Evolutionary conservation across 2,888 invertebrate species (phyloP).

Genomic region (Phengaris alcon): DNA sequence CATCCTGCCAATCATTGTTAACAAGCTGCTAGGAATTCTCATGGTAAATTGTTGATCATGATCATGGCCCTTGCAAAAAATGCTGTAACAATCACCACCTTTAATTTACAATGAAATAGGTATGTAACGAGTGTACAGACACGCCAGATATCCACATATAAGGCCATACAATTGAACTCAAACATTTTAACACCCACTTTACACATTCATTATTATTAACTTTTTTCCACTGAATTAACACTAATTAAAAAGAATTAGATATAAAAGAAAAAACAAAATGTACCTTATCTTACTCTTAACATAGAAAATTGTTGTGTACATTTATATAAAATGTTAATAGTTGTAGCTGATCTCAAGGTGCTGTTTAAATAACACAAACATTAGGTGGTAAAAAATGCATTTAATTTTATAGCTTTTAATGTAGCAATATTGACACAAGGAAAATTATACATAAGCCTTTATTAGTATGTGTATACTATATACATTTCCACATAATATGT

Average conservation of each 20-base stretch:
- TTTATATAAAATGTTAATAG: background rate
- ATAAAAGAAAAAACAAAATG: background rate
- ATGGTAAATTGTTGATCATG: background rate
- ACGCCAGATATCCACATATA: background rate
- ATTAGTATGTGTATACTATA: background rate
- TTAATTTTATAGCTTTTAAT: background rate
- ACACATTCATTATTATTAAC: background rate
- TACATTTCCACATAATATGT: background rate
- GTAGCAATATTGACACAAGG: background rate
- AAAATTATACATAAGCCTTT: background rate
- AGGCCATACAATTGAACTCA: too few species aligned
- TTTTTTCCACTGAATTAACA: background rate
- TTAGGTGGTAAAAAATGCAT: background rate
- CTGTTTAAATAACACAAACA: background rate
- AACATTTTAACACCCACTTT: constrained; percentile 10
- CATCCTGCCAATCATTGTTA: too few species aligned
- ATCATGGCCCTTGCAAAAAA: background rate
- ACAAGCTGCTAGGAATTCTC: background rate
- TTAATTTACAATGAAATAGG: constrained; percentile 8
- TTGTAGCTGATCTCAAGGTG: background rate
- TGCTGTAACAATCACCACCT: background rate
- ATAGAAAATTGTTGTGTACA: background rate
- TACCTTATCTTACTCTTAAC: background rate
- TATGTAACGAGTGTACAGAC: background rate
- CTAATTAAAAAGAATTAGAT: constrained; percentile 14